A percentile compares a stretch with the other conserved stretches of the same genome.
phyloP scores from a whole-genome alignment of 2,888 invertebrate species.

The Aphrophora alni region DNA sequence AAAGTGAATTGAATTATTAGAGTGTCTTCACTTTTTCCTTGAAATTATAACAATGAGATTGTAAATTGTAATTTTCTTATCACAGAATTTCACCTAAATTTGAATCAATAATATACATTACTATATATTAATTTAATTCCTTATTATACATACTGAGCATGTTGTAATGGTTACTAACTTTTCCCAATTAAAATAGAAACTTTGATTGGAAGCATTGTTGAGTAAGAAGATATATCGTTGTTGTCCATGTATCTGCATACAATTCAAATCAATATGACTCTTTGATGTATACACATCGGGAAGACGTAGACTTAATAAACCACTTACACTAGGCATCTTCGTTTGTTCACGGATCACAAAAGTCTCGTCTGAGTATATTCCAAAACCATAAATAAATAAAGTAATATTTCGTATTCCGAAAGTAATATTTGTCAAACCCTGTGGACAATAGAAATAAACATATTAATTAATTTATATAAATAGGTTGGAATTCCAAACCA shows the following conservation, averaged over 20 bases:
- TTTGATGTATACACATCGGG: neutral
- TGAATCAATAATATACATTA: no score
- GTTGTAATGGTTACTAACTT: conserved; percentile 2
- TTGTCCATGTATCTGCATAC: neutral
- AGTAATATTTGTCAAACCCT: neutral
- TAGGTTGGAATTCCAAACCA: no score
- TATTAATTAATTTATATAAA: no score
- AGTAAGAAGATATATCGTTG: neutral
- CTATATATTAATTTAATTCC: no score
- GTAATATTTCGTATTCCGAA: neutral
- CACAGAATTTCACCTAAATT: no score
- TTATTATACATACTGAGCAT: no score
- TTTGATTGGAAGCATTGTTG: neutral
- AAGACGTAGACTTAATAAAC: neutral
- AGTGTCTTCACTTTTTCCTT: no score
- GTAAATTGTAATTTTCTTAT: no score
- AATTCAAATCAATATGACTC: neutral
- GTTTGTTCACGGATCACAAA: neutral
- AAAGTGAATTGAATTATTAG: no score
- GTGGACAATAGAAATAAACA: no score
- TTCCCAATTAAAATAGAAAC: neutral
- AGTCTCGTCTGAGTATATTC: neutral
- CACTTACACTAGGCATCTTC: neutral
- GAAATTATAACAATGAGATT: no score
- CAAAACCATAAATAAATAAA: neutral